Evolutionary conservation across 92 coral and sea anemone species (phyloP).

Genomic region (Epizoanthus stellaris): DNA sequence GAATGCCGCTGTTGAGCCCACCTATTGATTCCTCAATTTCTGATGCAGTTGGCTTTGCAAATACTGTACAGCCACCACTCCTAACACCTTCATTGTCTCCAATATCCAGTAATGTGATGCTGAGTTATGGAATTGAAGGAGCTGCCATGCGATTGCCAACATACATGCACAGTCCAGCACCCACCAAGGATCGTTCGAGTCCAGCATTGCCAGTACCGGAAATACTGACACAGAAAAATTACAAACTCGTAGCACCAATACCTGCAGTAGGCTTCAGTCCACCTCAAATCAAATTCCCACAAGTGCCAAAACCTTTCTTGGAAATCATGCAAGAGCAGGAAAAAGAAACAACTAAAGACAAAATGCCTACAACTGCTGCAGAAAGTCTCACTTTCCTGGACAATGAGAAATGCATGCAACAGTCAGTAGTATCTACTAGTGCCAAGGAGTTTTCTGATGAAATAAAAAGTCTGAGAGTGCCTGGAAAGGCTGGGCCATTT

Average conservation of each 20-base stretch:
- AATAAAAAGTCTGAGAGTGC: conserved; percentile 6
- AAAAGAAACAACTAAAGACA: not conserved
- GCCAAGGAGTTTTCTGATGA: not conserved
- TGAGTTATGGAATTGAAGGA: not conserved
- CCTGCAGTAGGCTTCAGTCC: not conserved
- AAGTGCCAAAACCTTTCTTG: not conserved
- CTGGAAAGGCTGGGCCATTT: conserved; percentile 59
- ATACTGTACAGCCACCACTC: not conserved
- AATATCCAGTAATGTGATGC: not conserved
- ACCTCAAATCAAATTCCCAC: not conserved
- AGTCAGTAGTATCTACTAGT: not conserved
- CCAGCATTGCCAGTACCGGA: not conserved
- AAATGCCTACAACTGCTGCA: not conserved
- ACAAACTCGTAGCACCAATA: not conserved
- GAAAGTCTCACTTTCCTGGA: not conserved
- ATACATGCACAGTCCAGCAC: not conserved
- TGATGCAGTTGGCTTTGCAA: too few relatives aligned
- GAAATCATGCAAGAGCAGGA: conserved; percentile 48
- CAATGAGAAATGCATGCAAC: not conserved
- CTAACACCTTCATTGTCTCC: not conserved
- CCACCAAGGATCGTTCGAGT: not conserved
- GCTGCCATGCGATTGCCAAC: not conserved
- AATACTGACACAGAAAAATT: not conserved
- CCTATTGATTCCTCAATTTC: not conserved
- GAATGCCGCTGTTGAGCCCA: not conserved